A percentile compares a stretch with the other conserved stretches of the same genome.
These are phyloP conservation scores for Dermatophagoides farinae DNA, from an alignment of 1,140 invertebrate genomes.

Conservation along the genomic window DNA sequence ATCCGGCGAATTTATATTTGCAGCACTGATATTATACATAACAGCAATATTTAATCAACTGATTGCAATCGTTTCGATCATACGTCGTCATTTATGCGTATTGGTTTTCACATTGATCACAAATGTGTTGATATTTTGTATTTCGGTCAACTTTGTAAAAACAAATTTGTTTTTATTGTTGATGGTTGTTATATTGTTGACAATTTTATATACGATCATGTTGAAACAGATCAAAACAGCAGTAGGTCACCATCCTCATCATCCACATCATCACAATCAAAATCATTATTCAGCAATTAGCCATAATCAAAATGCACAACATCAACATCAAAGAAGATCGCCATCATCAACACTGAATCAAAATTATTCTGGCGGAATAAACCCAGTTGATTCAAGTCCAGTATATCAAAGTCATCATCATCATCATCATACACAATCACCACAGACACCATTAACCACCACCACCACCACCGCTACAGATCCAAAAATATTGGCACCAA, in stretches of 20 bases:
- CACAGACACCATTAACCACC: background rate
- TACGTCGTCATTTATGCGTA: background rate
- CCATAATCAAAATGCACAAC: background rate
- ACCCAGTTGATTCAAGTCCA: background rate
- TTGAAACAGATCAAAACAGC: slow-evolving; percentile 2
- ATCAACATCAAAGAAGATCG: background rate
- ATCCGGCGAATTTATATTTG: slow-evolving; percentile 1
- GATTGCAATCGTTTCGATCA: background rate
- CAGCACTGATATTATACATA: background rate
- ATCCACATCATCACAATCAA: no score
- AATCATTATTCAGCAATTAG: no score
- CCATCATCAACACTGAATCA: background rate
- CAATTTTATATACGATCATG: background rate
- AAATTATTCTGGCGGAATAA: no score
- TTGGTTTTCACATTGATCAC: background rate
- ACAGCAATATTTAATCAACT: background rate
- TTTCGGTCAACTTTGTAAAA: background rate
- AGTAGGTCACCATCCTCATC: background rate
- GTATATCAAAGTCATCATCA: background rate
- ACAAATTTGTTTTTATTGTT: background rate
- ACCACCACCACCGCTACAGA: background rate
- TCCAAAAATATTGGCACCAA: slow-evolving; percentile 2
- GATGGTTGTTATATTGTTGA: background rate
- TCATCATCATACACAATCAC: background rate
- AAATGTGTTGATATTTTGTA: background rate